These are phyloP conservation scores for Agrochola macilenta DNA, from an alignment of 2,888 invertebrate genomes.

Conservation along the genomic window DNA sequence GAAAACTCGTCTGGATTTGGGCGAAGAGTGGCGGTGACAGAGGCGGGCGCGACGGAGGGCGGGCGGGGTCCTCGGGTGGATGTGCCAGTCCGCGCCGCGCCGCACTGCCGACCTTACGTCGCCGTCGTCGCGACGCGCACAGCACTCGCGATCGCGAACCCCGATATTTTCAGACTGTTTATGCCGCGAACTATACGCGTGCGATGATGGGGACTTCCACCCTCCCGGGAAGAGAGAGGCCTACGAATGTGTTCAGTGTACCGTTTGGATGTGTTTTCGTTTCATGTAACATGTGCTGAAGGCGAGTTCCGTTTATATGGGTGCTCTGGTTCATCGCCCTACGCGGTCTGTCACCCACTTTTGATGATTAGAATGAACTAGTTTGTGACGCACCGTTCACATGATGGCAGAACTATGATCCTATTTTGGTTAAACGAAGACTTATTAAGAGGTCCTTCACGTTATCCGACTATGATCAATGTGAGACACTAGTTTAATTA, in stretches of 20 bases:
- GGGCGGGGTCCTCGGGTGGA: conserved; percentile 79
- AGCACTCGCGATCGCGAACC: conserved; percentile 75
- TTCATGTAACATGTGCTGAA: conserved; percentile 78
- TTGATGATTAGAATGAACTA: conserved; percentile 79
- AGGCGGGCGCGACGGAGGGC: conserved; percentile 77
- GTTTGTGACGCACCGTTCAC: conserved; percentile 70
- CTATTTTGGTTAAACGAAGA: conserved; percentile 69
- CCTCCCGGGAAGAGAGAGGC: conserved; percentile 63
- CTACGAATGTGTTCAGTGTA: conserved; percentile 79
- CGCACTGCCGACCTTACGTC: conserved; percentile 80
- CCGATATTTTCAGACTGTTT: conserved; percentile 70
- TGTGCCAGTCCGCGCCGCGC: conserved; percentile 83
- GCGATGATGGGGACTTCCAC: conserved; percentile 71
- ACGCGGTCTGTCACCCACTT: conserved; percentile 82
- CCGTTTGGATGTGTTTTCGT: conserved; percentile 78
- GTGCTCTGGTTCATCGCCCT: conserved; percentile 83
- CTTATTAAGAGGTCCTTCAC: conserved; percentile 26
- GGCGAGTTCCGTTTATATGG: conserved; percentile 81
- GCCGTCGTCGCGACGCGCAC: conserved; percentile 65
- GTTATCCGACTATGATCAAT: conserved; percentile 15
- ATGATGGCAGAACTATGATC: conserved; percentile 74
- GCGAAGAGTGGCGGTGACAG: conserved; percentile 85
- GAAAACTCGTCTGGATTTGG: conserved; percentile 89
- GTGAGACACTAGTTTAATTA: conserved; percentile 25
- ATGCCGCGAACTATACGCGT: conserved; percentile 65